phyloP scores from a whole-genome alignment of 1,140 invertebrate genomes.

The Penaeus vannamei region DNA sequence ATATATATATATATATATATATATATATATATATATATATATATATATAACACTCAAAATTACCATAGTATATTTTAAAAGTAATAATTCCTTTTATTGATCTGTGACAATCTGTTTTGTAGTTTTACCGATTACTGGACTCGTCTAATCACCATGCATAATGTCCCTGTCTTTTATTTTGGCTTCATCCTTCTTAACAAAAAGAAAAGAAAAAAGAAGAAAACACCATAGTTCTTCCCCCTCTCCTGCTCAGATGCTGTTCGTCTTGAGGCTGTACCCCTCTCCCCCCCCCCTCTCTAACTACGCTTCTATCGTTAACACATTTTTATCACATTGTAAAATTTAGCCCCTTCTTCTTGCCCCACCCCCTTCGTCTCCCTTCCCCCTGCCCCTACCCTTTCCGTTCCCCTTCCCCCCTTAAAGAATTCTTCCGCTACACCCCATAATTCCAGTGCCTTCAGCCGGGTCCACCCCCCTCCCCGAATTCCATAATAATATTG shows the following conservation, averaged over 20 bases:
- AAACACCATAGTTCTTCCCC: too few species aligned
- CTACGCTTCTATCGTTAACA: conserved; percentile 4
- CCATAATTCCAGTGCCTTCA: background rate
- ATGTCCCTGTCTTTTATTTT: too few species aligned
- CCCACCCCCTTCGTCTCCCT: background rate
- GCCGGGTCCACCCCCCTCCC: background rate
- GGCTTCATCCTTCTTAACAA: too few species aligned
- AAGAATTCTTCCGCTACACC: conserved; percentile 8
- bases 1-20: too few species aligned
- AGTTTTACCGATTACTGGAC: too few species aligned
- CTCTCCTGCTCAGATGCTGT: background rate
- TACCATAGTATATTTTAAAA: too few species aligned
- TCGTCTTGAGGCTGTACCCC: background rate
- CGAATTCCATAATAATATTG: conserved; percentile 28
- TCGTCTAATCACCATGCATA: too few species aligned
- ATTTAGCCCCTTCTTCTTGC: background rate
- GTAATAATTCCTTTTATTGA: too few species aligned
- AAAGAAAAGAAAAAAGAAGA: too few species aligned
- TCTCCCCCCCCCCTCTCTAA: background rate
- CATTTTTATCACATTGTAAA: conserved; percentile 14
- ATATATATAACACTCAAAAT: too few species aligned
- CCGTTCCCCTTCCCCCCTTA: background rate
- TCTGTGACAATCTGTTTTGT: too few species aligned
- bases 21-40: too few species aligned
- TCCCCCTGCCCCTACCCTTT: background rate